Conservation (phyloP, 2,888 invertebrate species). For the Onchidella celtica region DNA sequence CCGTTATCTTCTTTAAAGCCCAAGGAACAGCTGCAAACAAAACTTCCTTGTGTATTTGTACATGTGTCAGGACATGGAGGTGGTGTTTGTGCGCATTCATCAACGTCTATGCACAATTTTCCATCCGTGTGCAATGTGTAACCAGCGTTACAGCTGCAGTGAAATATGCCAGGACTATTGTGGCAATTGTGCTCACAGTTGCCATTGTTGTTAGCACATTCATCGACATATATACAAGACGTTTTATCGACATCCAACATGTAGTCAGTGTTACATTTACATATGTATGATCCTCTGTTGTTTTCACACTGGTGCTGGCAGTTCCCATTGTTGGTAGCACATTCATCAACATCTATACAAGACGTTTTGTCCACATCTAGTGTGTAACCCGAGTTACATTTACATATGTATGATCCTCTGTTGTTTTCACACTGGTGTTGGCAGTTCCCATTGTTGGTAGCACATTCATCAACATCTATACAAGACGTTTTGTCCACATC, state of each 20-base stretch:
- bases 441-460: neutral
- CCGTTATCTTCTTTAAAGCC: neutral
- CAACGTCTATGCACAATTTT: neutral
- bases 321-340: neutral
- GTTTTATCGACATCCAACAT: neutral
- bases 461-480: neutral
- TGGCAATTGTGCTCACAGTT: neutral
- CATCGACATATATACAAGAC: neutral
- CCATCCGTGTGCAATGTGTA: neutral
- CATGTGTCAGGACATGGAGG: neutral
- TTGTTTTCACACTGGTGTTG: neutral
- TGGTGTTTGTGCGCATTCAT: neutral
- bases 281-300: neutral
- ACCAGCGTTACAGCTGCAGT: neutral
- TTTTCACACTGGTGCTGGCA: constrained; percentile 3
- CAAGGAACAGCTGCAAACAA: neutral
- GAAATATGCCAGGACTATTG: neutral
- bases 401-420: neutral
- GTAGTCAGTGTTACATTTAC: constrained; percentile 1
- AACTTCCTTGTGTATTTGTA: neutral
- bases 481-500: neutral
- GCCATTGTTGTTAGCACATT: neutral
- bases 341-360: neutral
- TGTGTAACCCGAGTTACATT: constrained; percentile 40
- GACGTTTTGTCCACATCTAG: neutral